Conservation (phyloP, 2,888 invertebrate genomes). For the Tiphia femorata region DNA sequence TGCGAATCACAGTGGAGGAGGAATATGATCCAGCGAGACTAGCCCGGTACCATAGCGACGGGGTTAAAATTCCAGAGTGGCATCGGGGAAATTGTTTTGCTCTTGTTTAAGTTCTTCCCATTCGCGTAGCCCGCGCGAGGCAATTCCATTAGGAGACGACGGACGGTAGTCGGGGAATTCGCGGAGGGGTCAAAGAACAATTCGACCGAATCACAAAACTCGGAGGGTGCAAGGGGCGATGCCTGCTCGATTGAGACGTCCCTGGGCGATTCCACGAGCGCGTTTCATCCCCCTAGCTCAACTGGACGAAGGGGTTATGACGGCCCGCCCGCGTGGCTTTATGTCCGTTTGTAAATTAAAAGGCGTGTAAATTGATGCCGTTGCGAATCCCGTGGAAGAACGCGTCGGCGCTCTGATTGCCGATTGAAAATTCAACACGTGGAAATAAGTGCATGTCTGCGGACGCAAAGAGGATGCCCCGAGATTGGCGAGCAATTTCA, state of each 20-base stretch:
- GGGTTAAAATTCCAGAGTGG: constrained; percentile 25
- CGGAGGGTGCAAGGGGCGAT: not conserved
- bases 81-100: constrained; percentile 45
- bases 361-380: too few species aligned
- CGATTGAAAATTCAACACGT: not conserved
- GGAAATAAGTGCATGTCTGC: too few species aligned
- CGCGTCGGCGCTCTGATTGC: not conserved
- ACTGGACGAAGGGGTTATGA: not conserved
- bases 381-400: not conserved
- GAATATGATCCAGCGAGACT: too few species aligned
- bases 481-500: too few species aligned
- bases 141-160: constrained; percentile 64
- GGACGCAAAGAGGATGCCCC: too few species aligned
- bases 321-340: not conserved
- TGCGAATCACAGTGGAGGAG: too few species aligned
- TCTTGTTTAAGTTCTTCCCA: constrained; percentile 57
- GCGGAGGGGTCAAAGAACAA: constrained; percentile 19
- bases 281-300: not conserved
- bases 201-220: constrained; percentile 15
- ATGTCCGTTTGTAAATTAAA: not conserved
- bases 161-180: constrained; percentile 31
- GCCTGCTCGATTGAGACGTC: not conserved
- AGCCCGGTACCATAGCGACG: too few species aligned
- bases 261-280: not conserved
- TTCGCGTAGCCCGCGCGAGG: constrained; percentile 36